Evolutionary conservation across 2,113 vertebrate genomes (phyloP).

Genomic region (Leptosomus discolor): DNA sequence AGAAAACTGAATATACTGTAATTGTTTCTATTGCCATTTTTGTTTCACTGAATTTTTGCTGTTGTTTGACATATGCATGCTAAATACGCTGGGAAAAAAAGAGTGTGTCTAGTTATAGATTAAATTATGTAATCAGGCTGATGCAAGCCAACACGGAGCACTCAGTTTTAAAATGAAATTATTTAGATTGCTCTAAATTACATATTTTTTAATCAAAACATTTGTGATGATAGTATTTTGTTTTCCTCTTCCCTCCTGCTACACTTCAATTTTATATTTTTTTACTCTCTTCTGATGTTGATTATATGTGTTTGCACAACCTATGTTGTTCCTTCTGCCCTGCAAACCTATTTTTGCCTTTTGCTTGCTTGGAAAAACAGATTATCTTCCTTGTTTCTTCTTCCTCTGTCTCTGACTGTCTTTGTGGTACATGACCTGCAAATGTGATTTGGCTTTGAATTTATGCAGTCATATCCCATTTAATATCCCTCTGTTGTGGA

Average conservation of each 20-base stretch:
- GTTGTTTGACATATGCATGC: background rate
- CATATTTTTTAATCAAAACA: constrained; percentile 30
- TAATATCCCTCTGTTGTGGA: background rate
- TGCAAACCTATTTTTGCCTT: background rate
- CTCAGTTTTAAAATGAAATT: constrained; percentile 21
- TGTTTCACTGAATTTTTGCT: constrained; percentile 17
- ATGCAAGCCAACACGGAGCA: background rate
- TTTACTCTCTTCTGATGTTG: background rate
- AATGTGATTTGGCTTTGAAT: background rate
- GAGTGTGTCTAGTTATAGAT: background rate
- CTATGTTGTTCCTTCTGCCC: background rate
- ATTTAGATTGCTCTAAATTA: constrained; percentile 33
- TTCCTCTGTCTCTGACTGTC: background rate
- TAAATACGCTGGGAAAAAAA: constrained; percentile 21
- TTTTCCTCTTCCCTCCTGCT: background rate
- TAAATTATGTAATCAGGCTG: constrained; percentile 17
- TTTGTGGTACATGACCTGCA: background rate
- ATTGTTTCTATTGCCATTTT: constrained; percentile 40
- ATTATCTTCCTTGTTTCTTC: background rate
- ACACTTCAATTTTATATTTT: background rate
- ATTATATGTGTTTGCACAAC: background rate
- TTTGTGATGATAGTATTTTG: constrained; percentile 28
- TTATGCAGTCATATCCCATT: background rate
- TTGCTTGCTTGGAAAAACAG: background rate
- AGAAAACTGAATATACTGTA: constrained; percentile 40